phyloP scores from a whole-genome alignment of 1,140 invertebrate species.

The Phortica variegata region DNA sequence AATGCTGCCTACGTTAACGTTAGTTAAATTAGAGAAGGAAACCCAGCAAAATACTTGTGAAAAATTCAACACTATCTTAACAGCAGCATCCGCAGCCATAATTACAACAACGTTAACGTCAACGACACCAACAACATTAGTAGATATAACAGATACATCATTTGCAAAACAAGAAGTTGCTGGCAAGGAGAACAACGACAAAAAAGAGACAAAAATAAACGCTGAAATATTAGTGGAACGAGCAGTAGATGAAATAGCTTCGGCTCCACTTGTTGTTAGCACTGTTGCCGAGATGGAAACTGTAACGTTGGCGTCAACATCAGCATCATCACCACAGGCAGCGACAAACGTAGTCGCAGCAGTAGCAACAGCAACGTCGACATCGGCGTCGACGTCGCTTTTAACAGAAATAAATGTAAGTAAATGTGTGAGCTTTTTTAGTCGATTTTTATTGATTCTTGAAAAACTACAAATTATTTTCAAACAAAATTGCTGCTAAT shows the following conservation, averaged over 20 bases:
- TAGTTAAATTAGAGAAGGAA: constrained; percentile 26
- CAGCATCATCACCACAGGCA: not conserved
- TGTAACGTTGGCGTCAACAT: not conserved
- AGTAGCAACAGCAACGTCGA: constrained; percentile 3
- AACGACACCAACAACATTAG: constrained; percentile 8
- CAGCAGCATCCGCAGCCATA: constrained; percentile 10
- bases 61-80: not conserved
- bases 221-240: not conserved
- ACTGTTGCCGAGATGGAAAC: not conserved
- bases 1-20: not conserved
- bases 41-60: not conserved
- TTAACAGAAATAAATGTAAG: constrained; percentile 35
- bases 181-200: constrained; percentile 4
- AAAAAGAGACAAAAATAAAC: not conserved
- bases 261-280: too few relatives aligned
- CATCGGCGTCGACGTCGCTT: constrained; percentile 8
- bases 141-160: constrained; percentile 7
- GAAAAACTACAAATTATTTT: too few relatives aligned
- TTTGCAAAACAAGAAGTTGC: constrained; percentile 7
- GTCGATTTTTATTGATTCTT: constrained; percentile 8
- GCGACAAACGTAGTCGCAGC: not conserved
- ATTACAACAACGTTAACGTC: constrained; percentile 5
- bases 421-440: constrained; percentile 14
- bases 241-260: constrained; percentile 3
- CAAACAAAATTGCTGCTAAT: too few relatives aligned